phyloP scores from a whole-genome alignment of 2,888 invertebrate genomes.

The Aspidapion aeneum region DNA sequence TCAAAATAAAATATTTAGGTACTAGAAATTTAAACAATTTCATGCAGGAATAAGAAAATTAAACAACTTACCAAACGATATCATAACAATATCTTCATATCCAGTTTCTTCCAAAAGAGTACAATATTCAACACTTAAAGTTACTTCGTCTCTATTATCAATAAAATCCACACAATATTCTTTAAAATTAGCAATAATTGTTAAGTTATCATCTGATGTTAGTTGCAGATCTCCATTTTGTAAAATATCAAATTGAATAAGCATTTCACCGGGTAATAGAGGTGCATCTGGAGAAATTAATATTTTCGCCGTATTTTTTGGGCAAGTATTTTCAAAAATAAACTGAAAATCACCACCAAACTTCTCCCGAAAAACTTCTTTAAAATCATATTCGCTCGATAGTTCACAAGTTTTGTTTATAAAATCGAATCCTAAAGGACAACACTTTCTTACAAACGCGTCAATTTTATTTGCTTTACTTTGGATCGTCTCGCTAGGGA shows the following conservation, averaged over 20 bases:
- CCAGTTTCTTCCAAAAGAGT: slow-evolving; percentile 3
- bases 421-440: slow-evolving; percentile 20
- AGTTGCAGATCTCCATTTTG: slow-evolving; percentile 21
- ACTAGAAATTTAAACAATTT: no score
- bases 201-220: slow-evolving; percentile 1
- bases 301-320: slow-evolving; percentile 6
- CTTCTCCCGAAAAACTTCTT: slow-evolving; percentile 1
- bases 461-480: background rate
- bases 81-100: no score
- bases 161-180: slow-evolving; percentile 31
- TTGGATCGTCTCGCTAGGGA: background rate
- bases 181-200: slow-evolving; percentile 10
- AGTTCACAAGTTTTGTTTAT: slow-evolving; percentile 24
- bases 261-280: background rate
- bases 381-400: slow-evolving; percentile 11
- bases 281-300: slow-evolving; percentile 7
- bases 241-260: slow-evolving; percentile 8
- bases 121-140: slow-evolving; percentile 25
- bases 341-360: slow-evolving; percentile 13
- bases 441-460: slow-evolving; percentile 26
- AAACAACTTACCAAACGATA: no score
- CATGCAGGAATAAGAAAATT: no score
- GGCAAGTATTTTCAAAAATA: slow-evolving; percentile 21
- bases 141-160: slow-evolving; percentile 13
- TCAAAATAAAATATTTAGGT: no score